Conservation (phyloP, 2,888 invertebrate genomes). For the Sinhomidia bicolor region DNA sequence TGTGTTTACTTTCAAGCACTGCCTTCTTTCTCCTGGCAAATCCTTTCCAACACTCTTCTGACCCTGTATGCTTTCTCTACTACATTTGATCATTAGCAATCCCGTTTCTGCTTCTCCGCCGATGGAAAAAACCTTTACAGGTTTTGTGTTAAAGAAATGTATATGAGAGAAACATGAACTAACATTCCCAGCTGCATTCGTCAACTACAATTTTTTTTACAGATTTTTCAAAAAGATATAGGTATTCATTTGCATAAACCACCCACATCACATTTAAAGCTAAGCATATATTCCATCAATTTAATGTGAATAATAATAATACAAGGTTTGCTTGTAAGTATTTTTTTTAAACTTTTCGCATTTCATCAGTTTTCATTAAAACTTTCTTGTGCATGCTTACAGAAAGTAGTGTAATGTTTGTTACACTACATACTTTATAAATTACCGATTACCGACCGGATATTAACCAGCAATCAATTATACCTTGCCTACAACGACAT, state of each 20-base stretch:
- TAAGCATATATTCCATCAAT: neutral
- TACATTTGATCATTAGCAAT: neutral
- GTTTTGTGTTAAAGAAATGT: too few species aligned
- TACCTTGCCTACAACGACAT: neutral
- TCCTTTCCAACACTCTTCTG: neutral
- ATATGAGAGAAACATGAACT: neutral
- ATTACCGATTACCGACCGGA: too few species aligned
- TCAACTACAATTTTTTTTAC: neutral
- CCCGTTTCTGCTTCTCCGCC: too few species aligned
- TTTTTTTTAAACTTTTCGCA: neutral
- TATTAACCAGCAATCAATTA: conserved; percentile 9
- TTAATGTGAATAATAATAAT: neutral
- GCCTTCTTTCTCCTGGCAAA: neutral
- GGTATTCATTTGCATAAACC: neutral
- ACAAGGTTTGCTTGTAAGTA: neutral
- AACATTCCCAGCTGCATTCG: neutral
- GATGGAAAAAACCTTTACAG: too few species aligned
- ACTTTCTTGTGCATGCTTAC: neutral
- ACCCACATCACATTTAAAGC: conserved; percentile 23
- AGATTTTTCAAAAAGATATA: neutral
- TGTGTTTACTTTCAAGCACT: neutral
- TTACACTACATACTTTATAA: conserved; percentile 4
- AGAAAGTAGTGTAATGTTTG: neutral
- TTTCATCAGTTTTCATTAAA: neutral
- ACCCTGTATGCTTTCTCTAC: conserved; percentile 4